Conservation (phyloP, 2,888 invertebrate genomes). For the Operophtera brumata region DNA sequence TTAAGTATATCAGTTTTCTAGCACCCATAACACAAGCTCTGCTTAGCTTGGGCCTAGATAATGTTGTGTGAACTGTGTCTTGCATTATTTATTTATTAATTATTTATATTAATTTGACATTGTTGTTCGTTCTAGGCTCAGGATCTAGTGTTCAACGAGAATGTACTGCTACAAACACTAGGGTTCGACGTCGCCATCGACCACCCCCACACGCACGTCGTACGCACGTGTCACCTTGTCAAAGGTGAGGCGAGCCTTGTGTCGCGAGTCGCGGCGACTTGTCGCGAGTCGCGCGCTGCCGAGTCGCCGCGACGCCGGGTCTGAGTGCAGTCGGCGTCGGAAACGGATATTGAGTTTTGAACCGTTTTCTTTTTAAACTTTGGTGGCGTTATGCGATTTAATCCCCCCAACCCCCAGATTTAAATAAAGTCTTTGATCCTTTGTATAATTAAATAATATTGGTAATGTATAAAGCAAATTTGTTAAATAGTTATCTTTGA, state of each 20-base stretch:
- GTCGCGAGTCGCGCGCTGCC: conserved; percentile 15
- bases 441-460: neutral
- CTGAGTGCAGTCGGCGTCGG: conserved; percentile 4
- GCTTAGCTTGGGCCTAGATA: no score
- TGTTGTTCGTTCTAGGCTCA: conserved; percentile 83
- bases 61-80: no score
- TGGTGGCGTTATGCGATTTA: neutral
- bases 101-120: no score
- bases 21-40: no score
- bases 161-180: conserved; percentile 96
- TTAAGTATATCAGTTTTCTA: no score
- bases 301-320: conserved; percentile 3
- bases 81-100: no score
- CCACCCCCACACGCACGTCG: conserved; percentile 98
- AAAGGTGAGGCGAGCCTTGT: conserved; percentile 85
- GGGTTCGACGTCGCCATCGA: conserved; percentile 99
- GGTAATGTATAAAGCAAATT: no score
- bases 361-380: neutral
- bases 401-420: neutral
- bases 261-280: conserved; percentile 21
- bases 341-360: conserved; percentile 8
- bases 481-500: no score
- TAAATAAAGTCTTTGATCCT: neutral
- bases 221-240: conserved; percentile 96
- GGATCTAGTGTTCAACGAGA: conserved; percentile 98